Evolutionary conservation across 2,113 vertebrate species (phyloP).

Genomic region (Xiphophorus hellerii): DNA sequence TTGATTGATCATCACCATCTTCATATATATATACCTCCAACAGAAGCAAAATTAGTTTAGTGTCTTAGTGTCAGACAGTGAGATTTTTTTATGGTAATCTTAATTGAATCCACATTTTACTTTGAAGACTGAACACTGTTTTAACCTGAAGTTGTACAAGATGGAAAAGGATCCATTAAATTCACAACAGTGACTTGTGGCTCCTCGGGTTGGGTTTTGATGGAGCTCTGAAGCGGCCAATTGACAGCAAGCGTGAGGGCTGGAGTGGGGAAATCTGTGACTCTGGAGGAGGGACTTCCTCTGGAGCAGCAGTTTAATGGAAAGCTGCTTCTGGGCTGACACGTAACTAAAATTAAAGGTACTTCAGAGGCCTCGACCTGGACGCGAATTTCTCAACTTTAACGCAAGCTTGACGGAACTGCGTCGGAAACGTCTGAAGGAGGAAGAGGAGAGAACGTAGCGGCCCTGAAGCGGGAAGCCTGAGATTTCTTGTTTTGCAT

Average conservation of each 20-base stretch:
- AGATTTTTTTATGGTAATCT: too few species aligned
- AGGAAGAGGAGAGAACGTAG: too few species aligned
- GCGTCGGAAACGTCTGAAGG: background rate
- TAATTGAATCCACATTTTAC: too few species aligned
- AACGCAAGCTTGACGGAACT: background rate
- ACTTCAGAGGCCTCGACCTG: slow-evolving; percentile 57
- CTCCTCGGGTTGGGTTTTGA: slow-evolving; percentile 36
- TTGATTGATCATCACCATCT: background rate
- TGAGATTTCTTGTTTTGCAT: slow-evolving; percentile 2
- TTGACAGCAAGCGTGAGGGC: slow-evolving; percentile 31
- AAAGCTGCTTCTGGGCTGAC: slow-evolving; percentile 66
- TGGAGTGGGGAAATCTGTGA: slow-evolving; percentile 27
- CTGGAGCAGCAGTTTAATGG: slow-evolving; percentile 55
- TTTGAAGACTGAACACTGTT: too few species aligned
- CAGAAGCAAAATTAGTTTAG: too few species aligned
- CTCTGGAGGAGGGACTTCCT: slow-evolving; percentile 79
- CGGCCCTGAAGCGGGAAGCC: background rate
- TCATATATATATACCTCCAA: too few species aligned
- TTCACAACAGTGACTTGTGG: background rate
- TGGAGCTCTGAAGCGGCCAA: slow-evolving; percentile 55
- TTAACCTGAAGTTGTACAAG: background rate
- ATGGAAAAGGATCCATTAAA: background rate
- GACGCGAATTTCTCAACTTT: slow-evolving; percentile 11
- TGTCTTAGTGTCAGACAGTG: too few species aligned
- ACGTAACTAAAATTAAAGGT: slow-evolving; percentile 82